These are phyloP conservation scores for Tineola bisselliella DNA, from an alignment of 2,888 invertebrate species.

Conservation along the genomic window DNA sequence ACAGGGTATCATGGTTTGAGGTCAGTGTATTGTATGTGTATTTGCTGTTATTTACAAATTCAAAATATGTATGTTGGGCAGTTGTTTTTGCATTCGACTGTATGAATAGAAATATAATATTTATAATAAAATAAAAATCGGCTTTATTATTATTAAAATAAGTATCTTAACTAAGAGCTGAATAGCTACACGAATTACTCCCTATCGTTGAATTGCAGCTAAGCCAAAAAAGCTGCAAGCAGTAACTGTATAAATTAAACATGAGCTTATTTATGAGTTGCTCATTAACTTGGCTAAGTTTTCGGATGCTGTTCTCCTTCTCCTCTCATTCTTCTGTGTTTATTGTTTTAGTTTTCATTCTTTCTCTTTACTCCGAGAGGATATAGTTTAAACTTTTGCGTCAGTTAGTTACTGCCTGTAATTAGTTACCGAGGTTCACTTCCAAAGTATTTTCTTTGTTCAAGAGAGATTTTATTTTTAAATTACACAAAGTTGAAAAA, in stretches of 20 bases:
- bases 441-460: constrained; percentile 6
- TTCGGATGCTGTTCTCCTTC: constrained; percentile 29
- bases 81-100: no score
- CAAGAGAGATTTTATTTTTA: not conserved
- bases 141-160: no score
- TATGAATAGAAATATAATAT: no score
- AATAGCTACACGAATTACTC: constrained; percentile 20
- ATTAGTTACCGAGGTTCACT: constrained; percentile 1
- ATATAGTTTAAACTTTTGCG: constrained; percentile 16
- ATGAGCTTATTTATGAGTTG: constrained; percentile 45
- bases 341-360: constrained; percentile 16
- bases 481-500: not conserved
- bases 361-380: constrained; percentile 6
- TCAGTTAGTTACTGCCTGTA: constrained; percentile 10
- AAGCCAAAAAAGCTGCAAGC: constrained; percentile 50
- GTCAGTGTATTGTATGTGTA: no score
- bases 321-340: constrained; percentile 18
- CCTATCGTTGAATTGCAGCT: constrained; percentile 23
- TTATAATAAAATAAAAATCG: no score
- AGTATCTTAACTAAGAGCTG: not conserved
- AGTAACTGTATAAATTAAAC: constrained; percentile 50
- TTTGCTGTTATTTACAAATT: no score
- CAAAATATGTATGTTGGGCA: no score
- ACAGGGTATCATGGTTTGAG: no score
- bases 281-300: constrained; percentile 44